Base-by-base conservation (phyloP, 2,113 vertebrate genomes). In the Myiozetetes cayanensis region DNA sequence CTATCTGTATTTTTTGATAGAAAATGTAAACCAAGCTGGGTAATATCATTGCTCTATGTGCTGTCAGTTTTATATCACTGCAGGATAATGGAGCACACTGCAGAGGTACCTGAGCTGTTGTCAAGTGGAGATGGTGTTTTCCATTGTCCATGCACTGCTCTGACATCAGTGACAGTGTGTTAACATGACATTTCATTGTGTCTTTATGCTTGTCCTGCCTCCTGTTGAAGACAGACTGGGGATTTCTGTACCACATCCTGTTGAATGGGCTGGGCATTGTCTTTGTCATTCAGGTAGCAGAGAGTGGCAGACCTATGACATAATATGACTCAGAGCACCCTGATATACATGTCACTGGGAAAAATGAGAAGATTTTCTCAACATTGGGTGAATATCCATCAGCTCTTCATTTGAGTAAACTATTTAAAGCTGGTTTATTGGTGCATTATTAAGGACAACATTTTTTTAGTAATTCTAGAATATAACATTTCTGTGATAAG, bases 141-240 rank as follows among this genome's bases (percentile, higher is more conserved):
- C 22, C 53, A 10, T 43, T 6, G 1, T 20, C n/a, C 0, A 0
- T 63, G 49, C 4, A 1, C 35, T 27, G 14, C 44, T 93, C 44
- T 3, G 8, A 22, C 33, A 35, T 8, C 37, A 46, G 35, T 35
- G 23, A 22, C 28, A 56, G 19, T 24, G 8, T 44, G 10, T 58
- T 77, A 49, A 58, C 8, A 2, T 22, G 68, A 9, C 43, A 25
- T 49, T 71, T 47, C 10, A 6, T 53, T 67, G 24, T 3, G 1
- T 66, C 41, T 50, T 50, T 30, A 31, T 8, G 28, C 46, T 33
- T 53, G 8, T 81, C 55, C 72, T 49, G 14, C 27, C 46, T 91
- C 4, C 7, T 30, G 2, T 63, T 35, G 50, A 58, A 67, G 52
- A 27, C 43, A 39, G 24, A 2, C 14, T 62, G 65, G n/a, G 35